Conservation (phyloP, 2,888 invertebrate species). For the Drosophila algonquin region DNA sequence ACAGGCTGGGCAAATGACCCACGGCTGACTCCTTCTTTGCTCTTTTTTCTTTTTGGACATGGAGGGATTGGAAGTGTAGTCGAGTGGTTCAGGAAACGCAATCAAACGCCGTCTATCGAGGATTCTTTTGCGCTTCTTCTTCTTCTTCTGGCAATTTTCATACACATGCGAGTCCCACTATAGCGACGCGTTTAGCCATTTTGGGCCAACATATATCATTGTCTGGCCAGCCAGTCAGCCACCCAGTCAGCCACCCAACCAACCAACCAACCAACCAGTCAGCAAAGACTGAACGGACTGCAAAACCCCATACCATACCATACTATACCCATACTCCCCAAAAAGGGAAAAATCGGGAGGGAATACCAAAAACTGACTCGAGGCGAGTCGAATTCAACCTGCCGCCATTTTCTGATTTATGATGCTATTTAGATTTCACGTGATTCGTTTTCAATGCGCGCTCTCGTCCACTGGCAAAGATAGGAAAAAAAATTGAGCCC, state of each 20-base stretch:
- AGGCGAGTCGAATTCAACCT: conserved; percentile 66
- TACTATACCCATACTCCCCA: conserved; percentile 15
- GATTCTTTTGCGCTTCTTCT: conserved; percentile 19
- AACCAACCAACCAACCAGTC: no score
- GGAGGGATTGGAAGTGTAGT: conserved; percentile 1
- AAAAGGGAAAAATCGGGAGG: conserved; percentile 34
- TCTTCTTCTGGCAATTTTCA: conserved; percentile 70
- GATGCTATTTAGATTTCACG: conserved; percentile 81
- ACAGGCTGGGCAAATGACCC: conserved; percentile 72
- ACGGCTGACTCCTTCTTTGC: conserved; percentile 41
- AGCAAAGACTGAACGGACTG: no score
- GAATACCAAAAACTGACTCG: conserved; percentile 41
- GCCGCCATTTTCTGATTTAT: conserved; percentile 80
- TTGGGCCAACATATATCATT: conserved; percentile 69
- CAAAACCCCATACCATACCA: no score
- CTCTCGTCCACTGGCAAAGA: conserved; percentile 66
- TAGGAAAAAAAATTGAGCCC: conserved; percentile 70
- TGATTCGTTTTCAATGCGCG: conserved; percentile 79
- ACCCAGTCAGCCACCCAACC: neutral
- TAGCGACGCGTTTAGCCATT: conserved; percentile 63
- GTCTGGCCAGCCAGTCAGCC: conserved; percentile 63
- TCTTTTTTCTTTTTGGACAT: conserved; percentile 10
- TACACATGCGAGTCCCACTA: conserved; percentile 67
- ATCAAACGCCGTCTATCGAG: conserved; percentile 77
- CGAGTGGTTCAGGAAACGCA: conserved; percentile 50